Percentiles rank a stretch among this genome's conserved stretches.
Conservation (phyloP, 1,140 invertebrate genomes). For the Heliconius hermathena region DNA sequence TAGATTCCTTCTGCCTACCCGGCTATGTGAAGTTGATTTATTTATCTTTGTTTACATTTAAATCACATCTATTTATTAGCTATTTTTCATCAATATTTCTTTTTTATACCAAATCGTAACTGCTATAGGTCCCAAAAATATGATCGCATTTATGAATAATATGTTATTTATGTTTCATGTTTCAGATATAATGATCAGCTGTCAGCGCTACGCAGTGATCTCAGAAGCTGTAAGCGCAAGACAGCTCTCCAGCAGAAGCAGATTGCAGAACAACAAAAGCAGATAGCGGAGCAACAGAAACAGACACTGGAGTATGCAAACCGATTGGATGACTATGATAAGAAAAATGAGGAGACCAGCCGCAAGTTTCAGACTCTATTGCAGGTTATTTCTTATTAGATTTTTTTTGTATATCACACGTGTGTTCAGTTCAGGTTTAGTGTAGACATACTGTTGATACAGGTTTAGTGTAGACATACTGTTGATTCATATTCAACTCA, state of each 20-base stretch:
- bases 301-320: constrained; percentile 90
- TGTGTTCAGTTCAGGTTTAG: not conserved
- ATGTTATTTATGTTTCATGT: not conserved
- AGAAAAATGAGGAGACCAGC: constrained; percentile 94
- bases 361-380: constrained; percentile 93
- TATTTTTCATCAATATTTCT: too few species aligned
- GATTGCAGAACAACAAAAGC: constrained; percentile 91
- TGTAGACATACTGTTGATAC: not conserved
- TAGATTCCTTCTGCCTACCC: too few species aligned
- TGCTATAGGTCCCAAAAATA: not conserved
- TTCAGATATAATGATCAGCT: constrained; percentile 89
- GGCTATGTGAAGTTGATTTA: too few species aligned
- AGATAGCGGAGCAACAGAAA: constrained; percentile 87
- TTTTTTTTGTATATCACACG: not conserved
- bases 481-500: not conserved
- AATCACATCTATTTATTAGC: too few species aligned
- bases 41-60: too few species aligned
- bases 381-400: constrained; percentile 83
- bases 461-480: not conserved
- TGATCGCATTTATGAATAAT: not conserved
- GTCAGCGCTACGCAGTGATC: constrained; percentile 87
- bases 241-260: constrained; percentile 92
- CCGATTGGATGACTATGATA: constrained; percentile 92
- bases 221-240: constrained; percentile 90
- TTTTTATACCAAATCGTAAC: too few species aligned